phyloP scores from a whole-genome alignment of 2,888 invertebrate species.

The Metacarcinus magister region DNA sequence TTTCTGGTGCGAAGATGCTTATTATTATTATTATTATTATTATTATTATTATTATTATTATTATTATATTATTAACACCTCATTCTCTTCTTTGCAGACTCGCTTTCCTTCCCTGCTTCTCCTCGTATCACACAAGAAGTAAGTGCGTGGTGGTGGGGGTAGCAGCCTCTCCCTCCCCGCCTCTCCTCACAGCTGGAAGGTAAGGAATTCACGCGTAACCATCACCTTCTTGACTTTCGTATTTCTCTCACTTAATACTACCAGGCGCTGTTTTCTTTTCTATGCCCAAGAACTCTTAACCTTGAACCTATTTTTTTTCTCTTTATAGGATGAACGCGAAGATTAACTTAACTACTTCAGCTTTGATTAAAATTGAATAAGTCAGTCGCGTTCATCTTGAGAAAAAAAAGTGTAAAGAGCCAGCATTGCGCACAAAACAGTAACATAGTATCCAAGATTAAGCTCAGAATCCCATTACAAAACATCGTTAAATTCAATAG shows the following conservation, averaged over 20 bases:
- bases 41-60: background rate
- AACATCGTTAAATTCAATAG: background rate
- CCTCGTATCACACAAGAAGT: background rate
- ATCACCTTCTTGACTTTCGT: background rate
- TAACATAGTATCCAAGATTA: background rate
- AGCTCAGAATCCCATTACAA: background rate
- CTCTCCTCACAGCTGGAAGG: background rate
- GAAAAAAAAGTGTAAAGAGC: background rate
- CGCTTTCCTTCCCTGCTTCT: background rate
- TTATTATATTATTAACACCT: background rate
- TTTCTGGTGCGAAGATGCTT: background rate
- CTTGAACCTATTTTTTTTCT: background rate
- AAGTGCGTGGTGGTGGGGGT: background rate
- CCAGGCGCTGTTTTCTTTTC: background rate
- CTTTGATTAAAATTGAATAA: background rate
- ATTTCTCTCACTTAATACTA: background rate
- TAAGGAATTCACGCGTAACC: background rate
- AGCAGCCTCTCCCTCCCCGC: background rate
- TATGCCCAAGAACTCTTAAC: background rate
- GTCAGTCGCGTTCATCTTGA: background rate
- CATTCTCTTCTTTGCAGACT: conserved; percentile 9
- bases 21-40: background rate
- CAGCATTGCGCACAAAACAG: background rate
- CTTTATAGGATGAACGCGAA: background rate
- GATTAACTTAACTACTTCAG: background rate